phyloP scores from a whole-genome alignment of 2,113 vertebrate genomes.

The Gasterosteus nipponicus region DNA sequence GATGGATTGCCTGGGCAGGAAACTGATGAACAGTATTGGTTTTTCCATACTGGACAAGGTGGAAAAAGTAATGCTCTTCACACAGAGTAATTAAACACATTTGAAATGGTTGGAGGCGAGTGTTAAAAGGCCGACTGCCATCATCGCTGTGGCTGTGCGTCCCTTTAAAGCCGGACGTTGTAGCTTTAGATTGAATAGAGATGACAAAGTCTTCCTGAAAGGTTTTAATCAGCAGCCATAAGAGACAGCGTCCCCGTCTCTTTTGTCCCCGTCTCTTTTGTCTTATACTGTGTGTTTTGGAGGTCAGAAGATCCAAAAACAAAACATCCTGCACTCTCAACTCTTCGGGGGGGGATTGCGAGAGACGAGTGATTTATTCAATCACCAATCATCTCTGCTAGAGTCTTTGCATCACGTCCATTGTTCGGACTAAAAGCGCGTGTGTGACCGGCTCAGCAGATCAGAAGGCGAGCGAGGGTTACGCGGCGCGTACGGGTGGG shows the following conservation, averaged over 20 bases:
- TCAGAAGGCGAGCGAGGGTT: constrained; percentile 4
- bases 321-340: constrained; percentile 1
- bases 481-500: neutral
- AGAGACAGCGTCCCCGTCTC: constrained; percentile 34
- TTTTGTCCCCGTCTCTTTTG: constrained; percentile 28
- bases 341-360: constrained; percentile 7
- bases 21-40: constrained; percentile 58
- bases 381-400: constrained; percentile 36
- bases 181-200: neutral
- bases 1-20: constrained; percentile 53
- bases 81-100: constrained; percentile 47
- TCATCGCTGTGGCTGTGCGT: neutral
- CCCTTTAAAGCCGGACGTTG: neutral
- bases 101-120: constrained; percentile 20
- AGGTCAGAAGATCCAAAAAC: constrained; percentile 32
- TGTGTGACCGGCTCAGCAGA: constrained; percentile 21
- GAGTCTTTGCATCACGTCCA: constrained; percentile 37
- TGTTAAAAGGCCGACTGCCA: neutral
- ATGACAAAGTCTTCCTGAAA: neutral
- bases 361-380: constrained; percentile 29
- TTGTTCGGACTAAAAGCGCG: constrained; percentile 36
- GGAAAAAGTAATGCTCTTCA: constrained; percentile 60
- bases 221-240: neutral
- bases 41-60: constrained; percentile 68
- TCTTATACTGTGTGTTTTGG: neutral